These are phyloP conservation scores for Takifugu ocellatus DNA, from an alignment of 2,797 vertebrate species.

Conservation along the genomic window DNA sequence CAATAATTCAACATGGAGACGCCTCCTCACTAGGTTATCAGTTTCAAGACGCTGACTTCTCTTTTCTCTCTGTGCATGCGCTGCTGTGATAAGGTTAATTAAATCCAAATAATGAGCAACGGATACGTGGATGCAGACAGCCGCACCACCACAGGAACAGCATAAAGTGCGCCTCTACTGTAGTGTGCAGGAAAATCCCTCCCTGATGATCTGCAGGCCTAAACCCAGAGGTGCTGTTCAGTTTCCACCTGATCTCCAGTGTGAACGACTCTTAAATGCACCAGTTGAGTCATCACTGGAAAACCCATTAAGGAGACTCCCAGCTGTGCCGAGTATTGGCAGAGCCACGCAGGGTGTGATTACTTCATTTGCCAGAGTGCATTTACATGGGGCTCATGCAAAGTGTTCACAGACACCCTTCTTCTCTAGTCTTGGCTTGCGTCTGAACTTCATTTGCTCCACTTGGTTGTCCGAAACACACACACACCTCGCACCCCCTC, in stretches of 20 bases:
- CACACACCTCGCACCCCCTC: slow-evolving; percentile 22
- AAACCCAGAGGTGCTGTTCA: background rate
- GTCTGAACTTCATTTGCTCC: slow-evolving; percentile 5
- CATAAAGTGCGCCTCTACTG: background rate
- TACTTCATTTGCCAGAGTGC: slow-evolving; percentile 1
- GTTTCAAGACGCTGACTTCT: slow-evolving; percentile 13
- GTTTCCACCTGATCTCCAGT: slow-evolving; percentile 7
- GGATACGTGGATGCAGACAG: slow-evolving; percentile 18
- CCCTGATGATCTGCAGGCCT: background rate
- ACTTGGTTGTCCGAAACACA: slow-evolving; percentile 27
- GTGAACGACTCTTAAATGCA: slow-evolving; percentile 6
- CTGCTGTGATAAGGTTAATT: slow-evolving; percentile 54
- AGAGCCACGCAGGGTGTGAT: slow-evolving; percentile 7
- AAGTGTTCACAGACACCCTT: slow-evolving; percentile 12
- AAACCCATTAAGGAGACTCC: slow-evolving; percentile 26
- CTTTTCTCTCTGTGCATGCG: slow-evolving; percentile 32
- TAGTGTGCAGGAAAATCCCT: slow-evolving; percentile 3
- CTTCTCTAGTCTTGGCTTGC: too few relatives aligned
- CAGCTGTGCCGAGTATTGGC: slow-evolving; percentile 13
- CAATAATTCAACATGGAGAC: slow-evolving; percentile 42
- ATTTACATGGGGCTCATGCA: background rate
- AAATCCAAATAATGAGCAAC: slow-evolving; percentile 35
- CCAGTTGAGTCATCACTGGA: slow-evolving; percentile 19
- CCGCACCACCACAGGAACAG: background rate
- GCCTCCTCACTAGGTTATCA: slow-evolving; percentile 56